phyloP scores from a whole-genome alignment of 2,113 vertebrate species.

The Sinosuthora webbiana region DNA sequence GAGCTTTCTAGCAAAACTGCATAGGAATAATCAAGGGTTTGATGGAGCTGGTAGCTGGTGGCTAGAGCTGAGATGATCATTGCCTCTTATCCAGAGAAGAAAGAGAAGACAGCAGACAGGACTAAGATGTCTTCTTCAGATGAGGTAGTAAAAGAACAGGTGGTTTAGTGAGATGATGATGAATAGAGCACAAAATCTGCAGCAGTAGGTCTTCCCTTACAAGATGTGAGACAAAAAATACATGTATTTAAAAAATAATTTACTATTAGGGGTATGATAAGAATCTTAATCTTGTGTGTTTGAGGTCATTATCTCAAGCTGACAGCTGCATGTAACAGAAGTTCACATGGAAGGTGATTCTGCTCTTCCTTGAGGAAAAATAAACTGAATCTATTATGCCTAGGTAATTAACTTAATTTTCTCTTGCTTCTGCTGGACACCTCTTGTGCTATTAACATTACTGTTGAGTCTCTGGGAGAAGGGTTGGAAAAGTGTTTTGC shows the following conservation, averaged over 20 bases:
- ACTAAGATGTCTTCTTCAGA: neutral
- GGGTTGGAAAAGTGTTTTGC: neutral
- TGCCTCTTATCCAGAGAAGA: neutral
- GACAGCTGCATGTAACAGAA: neutral
- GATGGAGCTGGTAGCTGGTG: neutral
- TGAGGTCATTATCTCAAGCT: neutral
- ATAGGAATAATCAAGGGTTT: neutral
- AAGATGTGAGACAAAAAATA: neutral
- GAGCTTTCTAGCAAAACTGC: neutral
- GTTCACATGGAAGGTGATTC: neutral
- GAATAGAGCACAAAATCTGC: neutral
- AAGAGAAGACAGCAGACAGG: neutral
- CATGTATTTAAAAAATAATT: neutral
- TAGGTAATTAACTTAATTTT: neutral
- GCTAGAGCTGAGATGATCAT: neutral
- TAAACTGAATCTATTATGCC: neutral
- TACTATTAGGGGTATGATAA: neutral
- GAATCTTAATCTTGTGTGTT: neutral
- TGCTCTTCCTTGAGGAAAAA: neutral
- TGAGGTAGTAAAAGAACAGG: neutral
- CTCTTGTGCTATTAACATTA: neutral
- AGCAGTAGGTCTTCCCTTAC: neutral
- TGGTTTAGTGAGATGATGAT: neutral
- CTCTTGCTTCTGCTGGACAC: neutral
- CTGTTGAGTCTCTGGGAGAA: neutral